A percentile compares a stretch with the other conserved stretches of the same genome.
Conservation (phyloP, 2,113 vertebrate genomes). For the Phalacrocorax brasilianus region DNA sequence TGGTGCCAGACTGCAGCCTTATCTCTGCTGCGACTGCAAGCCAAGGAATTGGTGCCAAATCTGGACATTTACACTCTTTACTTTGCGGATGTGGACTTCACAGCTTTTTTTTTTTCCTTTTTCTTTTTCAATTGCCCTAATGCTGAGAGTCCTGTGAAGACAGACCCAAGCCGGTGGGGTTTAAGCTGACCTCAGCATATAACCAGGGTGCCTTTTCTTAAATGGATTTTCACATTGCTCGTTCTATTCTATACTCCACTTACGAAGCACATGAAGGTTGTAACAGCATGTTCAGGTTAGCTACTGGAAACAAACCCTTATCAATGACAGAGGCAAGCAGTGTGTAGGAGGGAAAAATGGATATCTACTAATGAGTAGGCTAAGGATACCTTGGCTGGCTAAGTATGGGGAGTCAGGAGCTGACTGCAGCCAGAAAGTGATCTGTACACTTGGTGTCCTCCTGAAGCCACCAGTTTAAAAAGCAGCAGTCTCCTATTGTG, state of each 20-base stretch:
- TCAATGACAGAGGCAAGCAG: not conserved
- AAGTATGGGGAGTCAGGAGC: not conserved
- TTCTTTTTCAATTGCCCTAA: too few relatives aligned
- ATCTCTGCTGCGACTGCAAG: too few relatives aligned
- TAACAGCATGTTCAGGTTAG: not conserved
- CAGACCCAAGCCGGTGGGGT: too few relatives aligned
- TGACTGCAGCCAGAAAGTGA: not conserved
- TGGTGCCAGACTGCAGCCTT: too few relatives aligned
- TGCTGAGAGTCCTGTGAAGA: too few relatives aligned
- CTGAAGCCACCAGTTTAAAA: not conserved
- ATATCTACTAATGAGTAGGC: not conserved
- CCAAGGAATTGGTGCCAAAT: too few relatives aligned
- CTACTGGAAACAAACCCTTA: not conserved
- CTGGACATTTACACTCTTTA: too few relatives aligned
- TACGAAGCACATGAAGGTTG: not conserved
- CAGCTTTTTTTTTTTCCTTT: not conserved
- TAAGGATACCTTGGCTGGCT: not conserved
- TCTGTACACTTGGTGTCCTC: not conserved
- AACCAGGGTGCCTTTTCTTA: too few relatives aligned
- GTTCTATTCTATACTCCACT: not conserved
- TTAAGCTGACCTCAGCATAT: too few relatives aligned
- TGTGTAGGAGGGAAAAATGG: not conserved
- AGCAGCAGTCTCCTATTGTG: fast-evolving
- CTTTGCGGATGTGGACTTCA: too few relatives aligned
- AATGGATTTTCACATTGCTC: not conserved